Evolutionary conservation across 2,113 vertebrate species (phyloP).

Genomic region (Mobula birostris): DNA sequence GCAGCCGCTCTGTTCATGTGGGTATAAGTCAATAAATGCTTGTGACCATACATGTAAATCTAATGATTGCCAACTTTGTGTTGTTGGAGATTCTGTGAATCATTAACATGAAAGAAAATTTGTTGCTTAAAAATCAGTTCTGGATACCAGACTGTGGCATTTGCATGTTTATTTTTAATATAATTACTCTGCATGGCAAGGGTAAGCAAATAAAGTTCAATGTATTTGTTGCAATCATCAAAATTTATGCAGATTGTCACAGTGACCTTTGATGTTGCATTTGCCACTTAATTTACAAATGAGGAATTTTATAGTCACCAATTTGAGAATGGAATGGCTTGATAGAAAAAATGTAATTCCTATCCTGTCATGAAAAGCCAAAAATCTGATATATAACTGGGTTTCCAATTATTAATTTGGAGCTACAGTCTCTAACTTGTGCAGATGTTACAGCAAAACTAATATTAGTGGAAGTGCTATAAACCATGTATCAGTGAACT

Average conservation of each 20-base stretch:
- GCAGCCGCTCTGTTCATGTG: background rate
- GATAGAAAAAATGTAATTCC: background rate
- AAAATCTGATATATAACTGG: background rate
- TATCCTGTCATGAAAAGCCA: background rate
- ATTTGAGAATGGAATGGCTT: background rate
- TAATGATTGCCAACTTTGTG: background rate
- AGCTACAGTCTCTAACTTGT: background rate
- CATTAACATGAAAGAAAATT: background rate
- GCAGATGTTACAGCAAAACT: background rate
- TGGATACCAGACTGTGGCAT: background rate
- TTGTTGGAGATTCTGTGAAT: background rate
- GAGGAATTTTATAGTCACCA: background rate
- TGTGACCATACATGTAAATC: background rate
- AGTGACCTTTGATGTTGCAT: conserved; percentile 5
- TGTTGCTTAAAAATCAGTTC: background rate
- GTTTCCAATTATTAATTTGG: background rate
- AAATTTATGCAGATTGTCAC: background rate
- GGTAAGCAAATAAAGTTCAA: background rate
- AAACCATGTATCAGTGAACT: background rate
- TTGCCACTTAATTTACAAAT: background rate
- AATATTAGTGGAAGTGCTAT: background rate
- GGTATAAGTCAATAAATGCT: background rate
- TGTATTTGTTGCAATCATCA: background rate
- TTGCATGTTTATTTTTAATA: background rate
- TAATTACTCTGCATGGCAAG: background rate